These are phyloP conservation scores for Harpagifer antarcticus DNA, from an alignment of 2,797 vertebrate genomes.

Conservation along the genomic window DNA sequence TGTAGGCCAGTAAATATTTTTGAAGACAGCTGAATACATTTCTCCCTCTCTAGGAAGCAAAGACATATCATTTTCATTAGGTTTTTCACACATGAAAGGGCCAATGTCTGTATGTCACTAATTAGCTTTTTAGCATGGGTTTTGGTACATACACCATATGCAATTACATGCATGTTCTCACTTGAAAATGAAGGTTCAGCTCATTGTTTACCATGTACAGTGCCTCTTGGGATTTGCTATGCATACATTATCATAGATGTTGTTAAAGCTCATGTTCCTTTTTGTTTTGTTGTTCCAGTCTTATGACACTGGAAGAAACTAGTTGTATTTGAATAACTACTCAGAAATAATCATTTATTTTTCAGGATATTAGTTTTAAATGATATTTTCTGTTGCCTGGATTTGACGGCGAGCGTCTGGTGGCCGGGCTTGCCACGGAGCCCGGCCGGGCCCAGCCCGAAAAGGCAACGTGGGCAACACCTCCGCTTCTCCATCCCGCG, in stretches of 20 bases:
- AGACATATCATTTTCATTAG: constrained; percentile 26
- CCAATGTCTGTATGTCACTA: constrained; percentile 33
- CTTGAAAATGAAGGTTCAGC: constrained; percentile 22
- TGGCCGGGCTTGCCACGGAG: too few species aligned
- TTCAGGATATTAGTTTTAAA: neutral
- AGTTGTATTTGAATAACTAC: neutral
- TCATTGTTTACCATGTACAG: constrained; percentile 5
- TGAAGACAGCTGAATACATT: constrained; percentile 23
- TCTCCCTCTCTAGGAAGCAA: neutral
- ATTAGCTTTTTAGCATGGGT: constrained; percentile 43
- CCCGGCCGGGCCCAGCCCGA: too few species aligned
- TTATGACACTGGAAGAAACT: neutral
- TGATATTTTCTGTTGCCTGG: constrained; percentile 6
- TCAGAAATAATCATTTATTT: neutral
- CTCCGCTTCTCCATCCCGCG: too few species aligned
- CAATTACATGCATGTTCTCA: constrained; percentile 39
- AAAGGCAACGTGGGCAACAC: too few species aligned
- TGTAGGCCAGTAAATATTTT: neutral
- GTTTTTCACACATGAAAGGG: constrained; percentile 25
- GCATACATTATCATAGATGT: constrained; percentile 9
- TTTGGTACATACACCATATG: constrained; percentile 15
- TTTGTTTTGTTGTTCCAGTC: neutral
- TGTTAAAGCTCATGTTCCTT: neutral
- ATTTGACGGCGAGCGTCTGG: too few species aligned
- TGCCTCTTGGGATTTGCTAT: constrained; percentile 25